These are phyloP conservation scores for Notothenia coriiceps DNA, from an alignment of 2,113 vertebrate genomes.

Conservation along the genomic window DNA sequence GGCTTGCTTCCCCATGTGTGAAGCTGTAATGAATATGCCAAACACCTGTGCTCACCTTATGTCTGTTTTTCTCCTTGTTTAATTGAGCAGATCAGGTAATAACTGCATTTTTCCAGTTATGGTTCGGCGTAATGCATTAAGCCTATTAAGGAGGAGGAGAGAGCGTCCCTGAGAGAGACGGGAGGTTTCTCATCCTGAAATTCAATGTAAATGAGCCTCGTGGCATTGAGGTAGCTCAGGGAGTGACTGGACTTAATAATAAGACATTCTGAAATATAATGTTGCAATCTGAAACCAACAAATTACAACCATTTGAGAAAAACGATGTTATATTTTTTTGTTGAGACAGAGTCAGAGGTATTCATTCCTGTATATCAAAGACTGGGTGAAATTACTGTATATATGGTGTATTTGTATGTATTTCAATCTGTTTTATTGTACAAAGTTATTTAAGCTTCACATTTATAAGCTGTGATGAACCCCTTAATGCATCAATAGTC, in stretches of 20 bases:
- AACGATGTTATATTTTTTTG: not conserved
- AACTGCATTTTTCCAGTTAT: constrained; percentile 34
- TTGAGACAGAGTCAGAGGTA: not conserved
- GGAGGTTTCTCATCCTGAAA: constrained; percentile 8
- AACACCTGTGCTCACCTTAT: constrained; percentile 58
- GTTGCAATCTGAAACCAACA: not conserved
- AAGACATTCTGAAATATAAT: not conserved
- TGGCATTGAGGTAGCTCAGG: not conserved
- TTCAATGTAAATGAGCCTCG: constrained; percentile 33
- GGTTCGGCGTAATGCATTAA: constrained; percentile 13
- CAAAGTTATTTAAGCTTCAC: too few relatives aligned
- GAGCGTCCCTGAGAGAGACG: not conserved
- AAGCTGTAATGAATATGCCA: constrained; percentile 50
- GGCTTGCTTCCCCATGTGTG: constrained; percentile 49
- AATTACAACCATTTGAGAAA: not conserved
- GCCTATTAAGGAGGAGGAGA: constrained; percentile 12
- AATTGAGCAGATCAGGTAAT: constrained; percentile 58
- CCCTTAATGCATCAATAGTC: too few relatives aligned
- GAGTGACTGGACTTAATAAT: not conserved
- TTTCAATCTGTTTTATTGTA: not conserved
- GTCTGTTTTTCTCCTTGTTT: constrained; percentile 50
- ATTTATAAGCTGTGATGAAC: too few relatives aligned
- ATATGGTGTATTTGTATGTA: not conserved
- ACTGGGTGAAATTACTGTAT: not conserved
- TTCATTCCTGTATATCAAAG: not conserved